These are phyloP conservation scores for Erythrocercus mccallii DNA, from an alignment of 2,113 vertebrate species.

Conservation along the genomic window DNA sequence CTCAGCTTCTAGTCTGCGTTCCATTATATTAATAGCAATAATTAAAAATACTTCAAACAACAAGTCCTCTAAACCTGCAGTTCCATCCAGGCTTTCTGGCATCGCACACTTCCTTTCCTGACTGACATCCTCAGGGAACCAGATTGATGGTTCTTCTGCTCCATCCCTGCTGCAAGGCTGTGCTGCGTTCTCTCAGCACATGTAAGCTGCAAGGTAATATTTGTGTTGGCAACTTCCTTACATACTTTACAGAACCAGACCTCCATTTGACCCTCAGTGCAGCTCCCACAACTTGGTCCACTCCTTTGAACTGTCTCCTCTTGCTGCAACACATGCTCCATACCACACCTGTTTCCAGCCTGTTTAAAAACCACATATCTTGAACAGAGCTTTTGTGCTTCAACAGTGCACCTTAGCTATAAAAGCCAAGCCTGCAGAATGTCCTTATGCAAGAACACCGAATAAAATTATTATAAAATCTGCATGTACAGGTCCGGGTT, in stretches of 20 bases:
- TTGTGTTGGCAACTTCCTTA: constrained; percentile 46
- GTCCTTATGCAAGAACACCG: not conserved
- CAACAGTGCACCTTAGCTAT: not conserved
- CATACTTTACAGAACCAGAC: constrained; percentile 44
- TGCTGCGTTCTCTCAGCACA: not conserved
- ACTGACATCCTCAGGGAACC: constrained; percentile 31
- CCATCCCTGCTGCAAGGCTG: not conserved
- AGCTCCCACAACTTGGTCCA: constrained; percentile 7
- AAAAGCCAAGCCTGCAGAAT: not conserved
- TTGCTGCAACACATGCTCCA: not conserved
- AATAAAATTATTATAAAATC: not conserved
- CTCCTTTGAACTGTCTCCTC: not conserved
- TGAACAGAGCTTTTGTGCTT: not conserved
- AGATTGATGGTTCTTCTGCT: not conserved
- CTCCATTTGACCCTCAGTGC: constrained; percentile 24
- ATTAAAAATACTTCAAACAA: constrained; percentile 42
- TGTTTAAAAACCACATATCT: not conserved
- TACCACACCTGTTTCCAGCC: not conserved
- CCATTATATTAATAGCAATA: constrained; percentile 21
- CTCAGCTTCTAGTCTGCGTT: not conserved
- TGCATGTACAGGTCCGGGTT: not conserved
- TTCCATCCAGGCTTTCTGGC: constrained; percentile 18
- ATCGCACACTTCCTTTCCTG: not conserved
- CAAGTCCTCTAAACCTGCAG: not conserved
- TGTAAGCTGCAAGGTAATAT: constrained; percentile 49